Conservation (phyloP, 1,140 invertebrate species). For the Drosophila miranda region DNA sequence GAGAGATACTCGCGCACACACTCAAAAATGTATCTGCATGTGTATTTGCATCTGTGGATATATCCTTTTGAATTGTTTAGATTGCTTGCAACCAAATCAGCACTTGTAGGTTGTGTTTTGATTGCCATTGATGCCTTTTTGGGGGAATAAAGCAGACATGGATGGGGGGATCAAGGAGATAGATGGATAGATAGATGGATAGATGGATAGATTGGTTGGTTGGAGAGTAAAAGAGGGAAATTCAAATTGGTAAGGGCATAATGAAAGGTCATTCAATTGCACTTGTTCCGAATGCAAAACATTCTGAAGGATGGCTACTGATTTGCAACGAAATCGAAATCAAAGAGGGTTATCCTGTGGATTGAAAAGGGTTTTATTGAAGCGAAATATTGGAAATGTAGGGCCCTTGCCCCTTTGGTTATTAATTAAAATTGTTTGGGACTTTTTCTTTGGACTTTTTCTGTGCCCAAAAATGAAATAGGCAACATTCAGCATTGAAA, state of each 20-base stretch:
- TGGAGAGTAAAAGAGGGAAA: constrained; percentile 13
- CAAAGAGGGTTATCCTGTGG: background rate
- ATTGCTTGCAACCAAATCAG: constrained; percentile 74
- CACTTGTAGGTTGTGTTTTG: constrained; percentile 71
- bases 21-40: constrained; percentile 7
- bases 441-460: background rate
- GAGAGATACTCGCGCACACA: too few relatives aligned
- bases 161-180: constrained; percentile 8
- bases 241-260: constrained; percentile 38
- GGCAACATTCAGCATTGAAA: background rate
- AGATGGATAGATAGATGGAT: constrained; percentile 7
- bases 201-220: constrained; percentile 18
- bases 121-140: constrained; percentile 68
- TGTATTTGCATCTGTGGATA: constrained; percentile 35
- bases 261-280: constrained; percentile 70
- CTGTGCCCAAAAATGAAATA: background rate
- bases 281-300: constrained; percentile 24
- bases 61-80: constrained; percentile 71
- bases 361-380: background rate
- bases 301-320: too few relatives aligned
- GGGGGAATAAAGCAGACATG: constrained; percentile 10
- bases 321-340: background rate
- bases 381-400: background rate
- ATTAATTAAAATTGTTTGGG: constrained; percentile 25
- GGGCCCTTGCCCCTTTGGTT: background rate